Percentiles rank a stretch among this genome's conserved stretches.
These are phyloP conservation scores for Tangara arthus DNA, from an alignment of 2,797 vertebrate species.

Conservation along the genomic window DNA sequence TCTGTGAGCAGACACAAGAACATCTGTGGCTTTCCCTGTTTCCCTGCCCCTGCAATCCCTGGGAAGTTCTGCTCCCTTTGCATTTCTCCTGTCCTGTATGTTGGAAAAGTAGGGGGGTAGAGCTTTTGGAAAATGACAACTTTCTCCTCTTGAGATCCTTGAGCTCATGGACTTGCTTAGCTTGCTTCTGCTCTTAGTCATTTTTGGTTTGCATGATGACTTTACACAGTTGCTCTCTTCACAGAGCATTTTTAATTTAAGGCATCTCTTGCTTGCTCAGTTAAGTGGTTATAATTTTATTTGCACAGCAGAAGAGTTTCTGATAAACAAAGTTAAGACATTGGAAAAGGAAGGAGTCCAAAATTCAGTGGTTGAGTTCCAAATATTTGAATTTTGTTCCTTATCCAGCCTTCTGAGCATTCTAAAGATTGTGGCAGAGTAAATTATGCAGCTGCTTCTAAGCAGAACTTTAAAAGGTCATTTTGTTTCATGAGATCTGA, in stretches of 20 bases:
- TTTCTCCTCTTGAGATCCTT: not conserved
- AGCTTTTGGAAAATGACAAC: not conserved
- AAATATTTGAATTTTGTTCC: conserved; percentile 27
- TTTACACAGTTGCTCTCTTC: not conserved
- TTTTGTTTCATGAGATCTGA: not conserved
- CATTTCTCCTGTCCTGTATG: not conserved
- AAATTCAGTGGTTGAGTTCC: conserved; percentile 14
- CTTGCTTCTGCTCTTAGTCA: not conserved
- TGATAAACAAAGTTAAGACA: conserved; percentile 48
- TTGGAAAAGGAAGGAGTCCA: conserved; percentile 13
- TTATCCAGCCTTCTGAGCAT: not conserved
- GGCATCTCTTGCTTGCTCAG: not conserved
- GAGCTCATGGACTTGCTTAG: not conserved
- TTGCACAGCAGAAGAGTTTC: conserved; percentile 1
- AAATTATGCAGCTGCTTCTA: conserved; percentile 13
- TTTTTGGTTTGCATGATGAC: not conserved
- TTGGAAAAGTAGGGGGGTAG: not conserved
- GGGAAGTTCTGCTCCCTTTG: not conserved
- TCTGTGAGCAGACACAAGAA: not conserved
- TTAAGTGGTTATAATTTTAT: conserved; percentile 9
- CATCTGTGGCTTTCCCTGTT: not conserved
- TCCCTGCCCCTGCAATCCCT: not conserved
- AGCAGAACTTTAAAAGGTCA: not conserved
- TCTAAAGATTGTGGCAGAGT: not conserved
- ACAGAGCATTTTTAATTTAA: not conserved